Percentiles rank a stretch among this genome's conserved stretches.
These are phyloP conservation scores for Strongylocentrotus purpuratus DNA, from an alignment of 35 echinoderm and acorn worm genomes.

Conservation along the genomic window DNA sequence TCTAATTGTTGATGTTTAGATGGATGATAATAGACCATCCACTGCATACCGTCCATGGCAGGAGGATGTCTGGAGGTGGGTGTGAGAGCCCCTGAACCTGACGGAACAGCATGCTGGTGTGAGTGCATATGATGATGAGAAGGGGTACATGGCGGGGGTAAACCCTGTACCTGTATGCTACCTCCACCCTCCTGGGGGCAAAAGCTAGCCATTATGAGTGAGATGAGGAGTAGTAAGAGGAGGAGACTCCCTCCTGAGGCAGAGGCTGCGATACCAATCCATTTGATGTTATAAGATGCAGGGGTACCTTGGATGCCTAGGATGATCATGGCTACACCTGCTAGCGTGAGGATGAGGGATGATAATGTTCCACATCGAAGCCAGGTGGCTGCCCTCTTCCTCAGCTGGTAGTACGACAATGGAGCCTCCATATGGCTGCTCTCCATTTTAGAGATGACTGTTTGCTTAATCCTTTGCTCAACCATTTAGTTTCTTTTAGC, in stretches of 20 bases:
- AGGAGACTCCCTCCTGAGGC: conserved; percentile 37
- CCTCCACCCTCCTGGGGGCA: conserved; percentile 21
- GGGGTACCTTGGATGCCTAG: conserved; percentile 33
- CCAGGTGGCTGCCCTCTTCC: conserved; percentile 40
- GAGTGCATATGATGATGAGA: conserved; percentile 38
- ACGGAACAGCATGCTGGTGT: conserved; percentile 14
- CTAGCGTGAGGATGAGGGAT: conserved; percentile 23
- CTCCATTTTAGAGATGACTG: conserved; percentile 7
- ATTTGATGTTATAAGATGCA: conserved; percentile 38
- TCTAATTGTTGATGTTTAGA: conserved; percentile 38
- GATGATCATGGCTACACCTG: conserved; percentile 43
- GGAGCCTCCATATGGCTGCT: conserved; percentile 17
- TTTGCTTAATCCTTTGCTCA: neutral
- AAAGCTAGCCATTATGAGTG: conserved; percentile 45
- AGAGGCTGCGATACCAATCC: conserved; percentile 39
- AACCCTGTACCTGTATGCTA: neutral
- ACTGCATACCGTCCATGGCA: conserved; percentile 28
- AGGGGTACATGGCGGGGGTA: conserved; percentile 9
- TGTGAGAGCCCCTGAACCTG: conserved; percentile 21
- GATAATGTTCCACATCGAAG: conserved; percentile 34
- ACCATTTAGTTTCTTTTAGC: neutral
- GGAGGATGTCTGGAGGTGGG: conserved; percentile 30
- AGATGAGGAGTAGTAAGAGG: conserved; percentile 21
- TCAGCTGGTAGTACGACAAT: conserved; percentile 30
- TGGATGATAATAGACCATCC: conserved; percentile 46